A percentile compares a stretch with the other conserved stretches of the same genome.
Conservation (phyloP, 1,140 invertebrate species). For the Hyles vespertilio region DNA sequence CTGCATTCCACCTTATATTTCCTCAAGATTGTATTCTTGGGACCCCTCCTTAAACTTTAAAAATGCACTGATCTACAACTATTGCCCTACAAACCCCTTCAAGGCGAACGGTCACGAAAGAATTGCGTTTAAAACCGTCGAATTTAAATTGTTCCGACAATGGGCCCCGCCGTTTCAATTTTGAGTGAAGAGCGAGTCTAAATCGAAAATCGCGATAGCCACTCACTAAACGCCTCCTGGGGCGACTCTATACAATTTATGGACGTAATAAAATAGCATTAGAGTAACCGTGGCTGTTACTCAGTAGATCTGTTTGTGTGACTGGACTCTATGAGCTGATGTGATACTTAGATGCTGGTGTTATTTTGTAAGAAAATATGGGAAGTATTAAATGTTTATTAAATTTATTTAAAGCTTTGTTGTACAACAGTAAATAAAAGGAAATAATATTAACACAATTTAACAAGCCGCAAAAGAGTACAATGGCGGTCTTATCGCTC, state of each 20-base stretch:
- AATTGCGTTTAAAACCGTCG: conserved; percentile 53
- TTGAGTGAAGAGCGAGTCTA: conserved; percentile 49
- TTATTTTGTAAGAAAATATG: no score
- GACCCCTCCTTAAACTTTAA: no score
- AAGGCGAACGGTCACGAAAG: conserved; percentile 23
- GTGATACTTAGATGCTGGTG: no score
- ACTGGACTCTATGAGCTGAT: neutral
- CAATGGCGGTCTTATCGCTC: no score
- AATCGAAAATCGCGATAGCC: conserved; percentile 60
- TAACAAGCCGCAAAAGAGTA: no score
- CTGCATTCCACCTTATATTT: no score
- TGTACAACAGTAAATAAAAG: no score
- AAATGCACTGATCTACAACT: no score
- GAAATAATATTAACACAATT: no score
- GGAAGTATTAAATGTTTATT: no score
- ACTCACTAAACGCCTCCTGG: conserved; percentile 55
- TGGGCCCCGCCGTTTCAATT: conserved; percentile 63
- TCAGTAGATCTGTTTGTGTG: conserved; percentile 5
- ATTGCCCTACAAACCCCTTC: neutral
- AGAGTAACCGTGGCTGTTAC: conserved; percentile 31
- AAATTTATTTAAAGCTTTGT: no score
- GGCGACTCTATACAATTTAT: conserved; percentile 65
- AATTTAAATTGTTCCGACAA: conserved; percentile 59
- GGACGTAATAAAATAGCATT: conserved; percentile 64
- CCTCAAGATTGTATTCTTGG: no score